A percentile compares a stretch with the other conserved stretches of the same genome.
phyloP scores from a whole-genome alignment of 2,797 vertebrate species.

The Pseudochirops corinnae region DNA sequence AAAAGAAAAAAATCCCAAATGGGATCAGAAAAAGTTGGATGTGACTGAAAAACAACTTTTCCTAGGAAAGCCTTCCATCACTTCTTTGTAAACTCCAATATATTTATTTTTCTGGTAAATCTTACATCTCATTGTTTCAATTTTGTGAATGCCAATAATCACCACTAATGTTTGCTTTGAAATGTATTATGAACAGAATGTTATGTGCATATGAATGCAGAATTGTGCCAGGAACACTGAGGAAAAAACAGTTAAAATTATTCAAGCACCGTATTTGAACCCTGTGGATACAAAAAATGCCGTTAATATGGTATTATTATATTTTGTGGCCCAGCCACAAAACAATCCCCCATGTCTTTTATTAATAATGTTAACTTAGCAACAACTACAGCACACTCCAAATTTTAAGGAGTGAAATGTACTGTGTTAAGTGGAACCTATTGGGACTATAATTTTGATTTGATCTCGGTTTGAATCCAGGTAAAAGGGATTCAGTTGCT shows the following conservation, averaged over 20 bases:
- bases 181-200: not conserved
- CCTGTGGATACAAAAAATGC: not conserved
- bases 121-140: not conserved
- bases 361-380: not conserved
- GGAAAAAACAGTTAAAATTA: not conserved
- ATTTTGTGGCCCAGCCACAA: not conserved
- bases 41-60: not conserved
- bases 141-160: not conserved
- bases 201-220: not conserved
- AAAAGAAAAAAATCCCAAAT: not conserved
- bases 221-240: not conserved
- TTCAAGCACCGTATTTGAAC: not conserved
- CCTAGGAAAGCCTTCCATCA: not conserved
- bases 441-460: not conserved
- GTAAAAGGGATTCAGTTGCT: not conserved
- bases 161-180: not conserved
- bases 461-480: not conserved
- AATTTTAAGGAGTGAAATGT: not conserved
- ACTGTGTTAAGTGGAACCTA: not conserved
- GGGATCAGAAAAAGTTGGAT: not conserved
- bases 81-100: not conserved
- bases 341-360: not conserved
- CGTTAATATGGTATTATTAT: not conserved
- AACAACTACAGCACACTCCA: not conserved
- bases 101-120: not conserved